A percentile compares a stretch with the other conserved stretches of the same genome.
phyloP scores from a whole-genome alignment of 1,140 invertebrate genomes.

The Drosophila albomicans region DNA sequence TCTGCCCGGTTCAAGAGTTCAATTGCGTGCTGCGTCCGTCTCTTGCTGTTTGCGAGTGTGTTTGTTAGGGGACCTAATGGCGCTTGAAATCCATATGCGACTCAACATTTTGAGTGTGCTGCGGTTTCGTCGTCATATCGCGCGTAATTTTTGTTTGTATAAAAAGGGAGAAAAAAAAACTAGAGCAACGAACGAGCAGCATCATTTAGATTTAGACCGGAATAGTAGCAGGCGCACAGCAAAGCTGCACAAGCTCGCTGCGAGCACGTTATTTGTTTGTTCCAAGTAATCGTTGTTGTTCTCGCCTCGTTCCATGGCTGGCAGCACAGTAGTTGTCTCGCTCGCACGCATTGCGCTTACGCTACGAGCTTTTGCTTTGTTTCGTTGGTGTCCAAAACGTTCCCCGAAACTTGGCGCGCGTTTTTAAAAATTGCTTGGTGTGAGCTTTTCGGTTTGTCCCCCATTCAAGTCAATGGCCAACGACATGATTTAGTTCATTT shows the following conservation, averaged over 20 bases:
- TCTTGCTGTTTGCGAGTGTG: not conserved
- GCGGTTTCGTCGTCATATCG: slow-evolving; percentile 18
- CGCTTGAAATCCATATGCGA: slow-evolving; percentile 54
- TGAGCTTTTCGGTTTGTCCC: slow-evolving; percentile 11
- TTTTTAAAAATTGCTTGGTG: slow-evolving; percentile 19
- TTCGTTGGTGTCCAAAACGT: slow-evolving; percentile 14
- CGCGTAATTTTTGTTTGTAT: slow-evolving; percentile 50
- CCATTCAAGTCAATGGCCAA: slow-evolving; percentile 8
- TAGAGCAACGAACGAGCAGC: slow-evolving; percentile 77
- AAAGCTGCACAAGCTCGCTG: slow-evolving; percentile 3
- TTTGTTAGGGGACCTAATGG: slow-evolving; percentile 30
- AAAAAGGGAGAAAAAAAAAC: slow-evolving; percentile 53
- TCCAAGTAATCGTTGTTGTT: slow-evolving; percentile 45
- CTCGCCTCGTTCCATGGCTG: slow-evolving; percentile 10
- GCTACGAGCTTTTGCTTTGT: slow-evolving; percentile 35
- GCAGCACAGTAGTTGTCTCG: slow-evolving; percentile 15
- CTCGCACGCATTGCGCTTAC: slow-evolving; percentile 29
- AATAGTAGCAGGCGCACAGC: slow-evolving; percentile 79
- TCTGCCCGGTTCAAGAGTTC: slow-evolving; percentile 38
- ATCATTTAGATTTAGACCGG: slow-evolving; percentile 85
- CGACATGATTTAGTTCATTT: slow-evolving; percentile 17
- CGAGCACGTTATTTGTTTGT: slow-evolving; percentile 29
- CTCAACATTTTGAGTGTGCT: slow-evolving; percentile 56
- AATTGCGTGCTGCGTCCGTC: slow-evolving; percentile 7
- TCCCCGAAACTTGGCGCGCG: slow-evolving; percentile 18